Percentiles rank a stretch among this genome's conserved stretches.
Conservation (phyloP, 2,113 vertebrate genomes). For the Corynorhinus townsendii region DNA sequence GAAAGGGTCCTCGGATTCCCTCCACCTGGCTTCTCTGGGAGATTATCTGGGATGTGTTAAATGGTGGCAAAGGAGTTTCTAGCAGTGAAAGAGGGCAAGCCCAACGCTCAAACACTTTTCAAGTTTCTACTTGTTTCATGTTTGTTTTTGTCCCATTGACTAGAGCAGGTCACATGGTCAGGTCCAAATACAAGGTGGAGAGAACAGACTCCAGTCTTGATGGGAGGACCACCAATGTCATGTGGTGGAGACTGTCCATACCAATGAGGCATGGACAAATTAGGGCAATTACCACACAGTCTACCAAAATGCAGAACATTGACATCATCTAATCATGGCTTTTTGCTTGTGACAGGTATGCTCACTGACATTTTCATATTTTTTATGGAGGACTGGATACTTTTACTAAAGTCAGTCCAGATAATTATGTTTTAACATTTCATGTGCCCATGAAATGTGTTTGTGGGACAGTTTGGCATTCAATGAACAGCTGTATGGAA, state of each 20-base stretch:
- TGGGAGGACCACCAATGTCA: neutral
- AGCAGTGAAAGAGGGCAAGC: neutral
- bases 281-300: neutral
- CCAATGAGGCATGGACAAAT: neutral
- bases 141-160: neutral
- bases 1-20: neutral
- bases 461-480: neutral
- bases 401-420: neutral
- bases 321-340: neutral
- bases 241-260: neutral
- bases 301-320: neutral
- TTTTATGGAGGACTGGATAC: neutral
- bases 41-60: neutral
- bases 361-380: neutral
- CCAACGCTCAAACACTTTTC: neutral
- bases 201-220: neutral
- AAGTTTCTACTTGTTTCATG: neutral
- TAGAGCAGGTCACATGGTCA: neutral
- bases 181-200: neutral
- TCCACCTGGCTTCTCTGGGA: neutral
- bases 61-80: neutral
- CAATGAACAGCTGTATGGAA: neutral
- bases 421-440: neutral
- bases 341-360: neutral
- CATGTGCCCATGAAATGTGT: neutral